Conservation (phyloP, 1,140 invertebrate genomes). For the Cydia fagiglandana region DNA sequence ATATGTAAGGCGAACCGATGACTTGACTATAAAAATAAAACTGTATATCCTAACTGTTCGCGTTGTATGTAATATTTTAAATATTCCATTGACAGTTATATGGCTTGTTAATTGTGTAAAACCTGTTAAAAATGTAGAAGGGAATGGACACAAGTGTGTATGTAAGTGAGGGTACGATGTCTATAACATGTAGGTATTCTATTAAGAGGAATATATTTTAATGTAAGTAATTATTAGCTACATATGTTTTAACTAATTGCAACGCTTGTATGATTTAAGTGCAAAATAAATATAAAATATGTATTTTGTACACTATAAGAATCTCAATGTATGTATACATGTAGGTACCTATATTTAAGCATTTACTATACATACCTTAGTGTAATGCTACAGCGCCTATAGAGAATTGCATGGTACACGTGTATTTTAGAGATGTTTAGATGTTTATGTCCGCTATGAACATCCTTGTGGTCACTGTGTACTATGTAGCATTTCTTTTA, state of each 20-base stretch:
- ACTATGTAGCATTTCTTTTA: constrained; percentile 1
- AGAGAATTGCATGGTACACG: not conserved
- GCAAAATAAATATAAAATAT: constrained; percentile 19
- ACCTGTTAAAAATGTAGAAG: not conserved
- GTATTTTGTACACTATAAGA: constrained; percentile 16
- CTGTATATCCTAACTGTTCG: too few relatives aligned
- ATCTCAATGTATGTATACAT: constrained; percentile 1
- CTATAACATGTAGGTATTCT: not conserved
- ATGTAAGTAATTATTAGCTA: not conserved
- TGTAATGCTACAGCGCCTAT: not conserved
- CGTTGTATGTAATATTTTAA: not conserved
- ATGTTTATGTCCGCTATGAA: not conserved
- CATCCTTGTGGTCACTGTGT: not conserved
- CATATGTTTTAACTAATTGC: not conserved
- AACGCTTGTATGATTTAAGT: constrained; percentile 4
- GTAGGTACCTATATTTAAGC: not conserved
- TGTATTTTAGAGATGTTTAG: not conserved
- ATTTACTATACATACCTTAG: not conserved
- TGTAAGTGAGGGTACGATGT: not conserved
- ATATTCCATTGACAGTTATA: not conserved
- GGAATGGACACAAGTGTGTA: not conserved
- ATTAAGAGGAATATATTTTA: not conserved
- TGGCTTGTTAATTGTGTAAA: not conserved
- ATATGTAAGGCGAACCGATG: too few relatives aligned
- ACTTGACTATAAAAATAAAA: too few relatives aligned